Base-by-base conservation (phyloP, 2,797 vertebrate species). In the Spondyliosoma cantharus region DNA sequence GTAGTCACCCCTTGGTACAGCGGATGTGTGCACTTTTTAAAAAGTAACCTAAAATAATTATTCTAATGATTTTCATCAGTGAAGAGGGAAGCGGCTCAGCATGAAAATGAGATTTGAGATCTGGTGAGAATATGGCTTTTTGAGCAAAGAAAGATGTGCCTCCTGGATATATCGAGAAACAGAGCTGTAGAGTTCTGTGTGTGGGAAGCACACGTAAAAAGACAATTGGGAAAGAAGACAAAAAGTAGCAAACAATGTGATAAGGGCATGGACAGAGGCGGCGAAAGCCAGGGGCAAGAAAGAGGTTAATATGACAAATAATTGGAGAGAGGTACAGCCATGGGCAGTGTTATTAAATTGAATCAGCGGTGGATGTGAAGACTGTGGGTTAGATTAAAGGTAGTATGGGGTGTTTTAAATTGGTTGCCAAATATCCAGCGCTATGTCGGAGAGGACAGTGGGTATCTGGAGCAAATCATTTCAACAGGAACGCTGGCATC, bases 251-350 rank as follows among this genome's bases (percentile, higher is more conserved):
- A 74, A 74, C 15, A 82, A 73, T 64, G 63, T 69, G 63, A 77
- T 74, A 45, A 70, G 61, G 63, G 83, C 32, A 77, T 58, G 37
- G 71, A 50, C 42, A 42, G 69, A 72, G n/a, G 52, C 52, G 45
- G 49, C 1, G 48, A 74, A 71, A 73, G 75, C 71, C 24, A 1
- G 57, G 60, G 70, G 66, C 54, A 79, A 70, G 42, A 76, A 56
- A 80, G 81, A 88, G 83, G 83, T 87, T 90, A 91, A 91, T 83
- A 76, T 90, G 80, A 89, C 71, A 89, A 89, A 93, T 89, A 90
- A 87, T 81, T 85, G 81, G 65, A 82, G 45, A 74, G 71, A 64
- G 57, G 53, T 76, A 67, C 60, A 87, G 73, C 71, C 59, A 69
- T 59, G 67, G 71, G 68, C 53, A 5, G 66, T 45, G 74, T 76